A percentile compares a stretch with the other conserved stretches of the same genome.
These are phyloP conservation scores for Saccostrea glomerata DNA, from an alignment of 1,140 invertebrate species.

Conservation along the genomic window DNA sequence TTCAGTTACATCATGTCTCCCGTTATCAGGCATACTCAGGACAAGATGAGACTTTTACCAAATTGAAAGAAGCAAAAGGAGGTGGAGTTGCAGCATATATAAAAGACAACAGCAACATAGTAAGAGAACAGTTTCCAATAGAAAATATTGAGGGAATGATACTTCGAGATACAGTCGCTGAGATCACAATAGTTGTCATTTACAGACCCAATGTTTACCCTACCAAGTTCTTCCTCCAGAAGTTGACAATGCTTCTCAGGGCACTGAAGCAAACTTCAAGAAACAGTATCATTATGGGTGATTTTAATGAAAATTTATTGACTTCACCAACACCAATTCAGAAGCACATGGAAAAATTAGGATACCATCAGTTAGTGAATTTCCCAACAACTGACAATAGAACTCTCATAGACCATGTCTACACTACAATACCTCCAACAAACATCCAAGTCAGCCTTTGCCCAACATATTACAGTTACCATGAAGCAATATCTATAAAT, in stretches of 20 bases:
- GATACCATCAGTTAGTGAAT: background rate
- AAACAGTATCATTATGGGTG: background rate
- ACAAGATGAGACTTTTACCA: background rate
- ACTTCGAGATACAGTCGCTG: no score
- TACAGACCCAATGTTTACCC: background rate
- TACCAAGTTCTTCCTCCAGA: background rate
- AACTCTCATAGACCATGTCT: conserved; percentile 37
- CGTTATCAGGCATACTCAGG: background rate
- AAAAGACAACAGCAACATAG: background rate
- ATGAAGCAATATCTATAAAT: background rate
- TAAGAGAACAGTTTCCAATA: no score
- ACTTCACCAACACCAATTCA: background rate
- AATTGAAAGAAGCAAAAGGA: background rate
- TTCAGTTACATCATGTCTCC: background rate
- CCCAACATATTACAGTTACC: conserved; percentile 28
- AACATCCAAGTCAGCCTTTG: background rate
- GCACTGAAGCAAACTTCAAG: background rate
- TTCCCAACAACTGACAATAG: conserved; percentile 19
- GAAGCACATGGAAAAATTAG: conserved; percentile 12
- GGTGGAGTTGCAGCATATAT: background rate
- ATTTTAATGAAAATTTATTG: conserved; percentile 17
- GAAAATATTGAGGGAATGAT: background rate
- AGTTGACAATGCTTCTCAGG: background rate
- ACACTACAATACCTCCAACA: background rate
- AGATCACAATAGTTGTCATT: background rate